Conservation (phyloP, 2,113 vertebrate species). For the Coptodon rendalli region DNA sequence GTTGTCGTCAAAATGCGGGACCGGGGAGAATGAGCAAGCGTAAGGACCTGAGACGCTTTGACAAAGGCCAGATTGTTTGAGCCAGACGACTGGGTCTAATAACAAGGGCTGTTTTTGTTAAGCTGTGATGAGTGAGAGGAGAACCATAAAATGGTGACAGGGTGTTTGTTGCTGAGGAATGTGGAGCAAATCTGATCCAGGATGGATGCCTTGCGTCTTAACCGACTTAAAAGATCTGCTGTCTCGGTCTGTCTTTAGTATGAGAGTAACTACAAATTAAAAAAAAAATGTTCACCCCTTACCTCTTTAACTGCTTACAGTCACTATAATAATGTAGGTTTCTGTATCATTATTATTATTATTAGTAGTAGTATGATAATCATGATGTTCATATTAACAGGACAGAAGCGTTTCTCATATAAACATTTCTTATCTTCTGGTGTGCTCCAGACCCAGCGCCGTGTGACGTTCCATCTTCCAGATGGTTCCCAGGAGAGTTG, state of each 20-base stretch:
- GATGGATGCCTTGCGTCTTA: background rate
- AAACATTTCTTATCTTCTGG: background rate
- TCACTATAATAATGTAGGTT: background rate
- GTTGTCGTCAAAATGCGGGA: background rate
- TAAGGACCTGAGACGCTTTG: background rate
- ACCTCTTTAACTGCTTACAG: background rate
- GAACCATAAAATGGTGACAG: background rate
- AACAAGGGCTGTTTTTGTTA: background rate
- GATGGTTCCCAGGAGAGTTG: slow-evolving; percentile 94
- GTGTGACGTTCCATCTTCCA: slow-evolving; percentile 94
- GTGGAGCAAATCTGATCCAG: background rate
- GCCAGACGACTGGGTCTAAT: background rate
- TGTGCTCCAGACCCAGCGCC: slow-evolving; percentile 81
- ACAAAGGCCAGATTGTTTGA: background rate
- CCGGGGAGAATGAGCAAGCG: background rate
- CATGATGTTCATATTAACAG: background rate
- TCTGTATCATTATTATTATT: background rate
- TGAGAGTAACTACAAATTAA: background rate
- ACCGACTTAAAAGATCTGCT: background rate
- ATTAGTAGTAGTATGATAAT: background rate
- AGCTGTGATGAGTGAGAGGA: background rate
- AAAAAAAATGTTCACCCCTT: background rate
- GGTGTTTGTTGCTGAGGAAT: background rate
- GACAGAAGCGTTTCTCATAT: background rate
- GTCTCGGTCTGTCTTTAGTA: background rate